Conservation (phyloP, 2,888 invertebrate species). For the Sialis lutaria region DNA sequence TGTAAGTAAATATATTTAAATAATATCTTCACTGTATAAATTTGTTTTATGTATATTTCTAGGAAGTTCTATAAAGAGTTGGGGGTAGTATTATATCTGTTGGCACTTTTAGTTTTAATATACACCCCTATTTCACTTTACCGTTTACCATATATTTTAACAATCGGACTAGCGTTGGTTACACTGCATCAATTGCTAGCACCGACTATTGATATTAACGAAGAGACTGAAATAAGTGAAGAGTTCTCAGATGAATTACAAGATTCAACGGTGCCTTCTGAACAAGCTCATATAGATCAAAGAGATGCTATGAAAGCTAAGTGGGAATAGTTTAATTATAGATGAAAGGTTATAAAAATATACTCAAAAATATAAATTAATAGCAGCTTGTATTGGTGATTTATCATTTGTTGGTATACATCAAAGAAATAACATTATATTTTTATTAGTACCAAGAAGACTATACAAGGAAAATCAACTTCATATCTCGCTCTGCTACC, state of each 20-base stretch:
- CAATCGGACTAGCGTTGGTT: constrained; percentile 33
- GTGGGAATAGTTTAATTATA: neutral
- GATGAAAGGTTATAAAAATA: too few species aligned
- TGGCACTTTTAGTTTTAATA: constrained; percentile 35
- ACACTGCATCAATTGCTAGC: constrained; percentile 36
- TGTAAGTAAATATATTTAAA: constrained; percentile 31
- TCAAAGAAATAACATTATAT: too few species aligned
- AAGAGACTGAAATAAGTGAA: neutral
- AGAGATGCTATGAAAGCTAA: neutral
- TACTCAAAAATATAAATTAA: too few species aligned
- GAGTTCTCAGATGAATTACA: neutral
- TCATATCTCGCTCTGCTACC: too few species aligned
- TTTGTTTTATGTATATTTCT: constrained; percentile 16
- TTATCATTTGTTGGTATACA: too few species aligned
- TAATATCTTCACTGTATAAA: neutral
- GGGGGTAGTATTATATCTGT: constrained; percentile 29
- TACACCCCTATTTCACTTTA: constrained; percentile 41
- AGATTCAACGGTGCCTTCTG: neutral
- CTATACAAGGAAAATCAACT: too few species aligned
- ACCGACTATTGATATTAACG: constrained; percentile 12
- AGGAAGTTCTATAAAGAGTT: constrained; percentile 31
- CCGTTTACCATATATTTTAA: constrained; percentile 39
- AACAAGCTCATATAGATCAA: neutral
- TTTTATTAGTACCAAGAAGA: too few species aligned
- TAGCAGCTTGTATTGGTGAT: too few species aligned